phyloP scores from a whole-genome alignment of 2,888 invertebrate species.

The Coleophora deauratella region DNA sequence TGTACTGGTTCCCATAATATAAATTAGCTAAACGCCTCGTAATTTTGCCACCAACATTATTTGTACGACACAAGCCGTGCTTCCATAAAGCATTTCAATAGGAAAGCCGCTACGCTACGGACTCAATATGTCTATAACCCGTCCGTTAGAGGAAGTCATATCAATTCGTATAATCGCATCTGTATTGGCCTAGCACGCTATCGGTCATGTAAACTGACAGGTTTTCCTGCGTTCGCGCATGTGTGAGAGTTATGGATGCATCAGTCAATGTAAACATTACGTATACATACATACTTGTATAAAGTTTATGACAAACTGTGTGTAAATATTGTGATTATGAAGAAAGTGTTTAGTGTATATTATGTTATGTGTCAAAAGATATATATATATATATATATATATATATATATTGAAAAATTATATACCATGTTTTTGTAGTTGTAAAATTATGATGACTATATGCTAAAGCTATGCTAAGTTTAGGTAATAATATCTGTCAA shows the following conservation, averaged over 20 bases:
- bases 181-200: slow-evolving; percentile 22
- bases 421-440: too few relatives aligned
- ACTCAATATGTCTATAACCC: slow-evolving; percentile 17
- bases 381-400: too few relatives aligned
- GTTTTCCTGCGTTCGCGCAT: slow-evolving; percentile 23
- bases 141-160: slow-evolving; percentile 21
- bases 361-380: too few relatives aligned
- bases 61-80: slow-evolving; percentile 15
- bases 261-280: not conserved
- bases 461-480: too few relatives aligned
- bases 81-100: slow-evolving; percentile 18
- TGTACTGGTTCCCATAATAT: slow-evolving; percentile 2
- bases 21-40: slow-evolving; percentile 15
- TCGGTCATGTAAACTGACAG: slow-evolving; percentile 31
- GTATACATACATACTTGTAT: slow-evolving; percentile 3
- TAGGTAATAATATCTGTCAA: too few relatives aligned
- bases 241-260: not conserved
- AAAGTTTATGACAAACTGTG: too few relatives aligned
- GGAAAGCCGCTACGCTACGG: slow-evolving; percentile 16
- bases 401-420: too few relatives aligned
- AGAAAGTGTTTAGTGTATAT: too few relatives aligned
- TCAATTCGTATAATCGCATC: slow-evolving; percentile 8
- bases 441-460: too few relatives aligned
- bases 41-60: slow-evolving; percentile 19
- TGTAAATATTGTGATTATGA: too few relatives aligned